Percentiles rank a stretch among this genome's conserved stretches.
Conservation (phyloP, 2,113 vertebrate species). For the Pomatostomus ruficeps region DNA sequence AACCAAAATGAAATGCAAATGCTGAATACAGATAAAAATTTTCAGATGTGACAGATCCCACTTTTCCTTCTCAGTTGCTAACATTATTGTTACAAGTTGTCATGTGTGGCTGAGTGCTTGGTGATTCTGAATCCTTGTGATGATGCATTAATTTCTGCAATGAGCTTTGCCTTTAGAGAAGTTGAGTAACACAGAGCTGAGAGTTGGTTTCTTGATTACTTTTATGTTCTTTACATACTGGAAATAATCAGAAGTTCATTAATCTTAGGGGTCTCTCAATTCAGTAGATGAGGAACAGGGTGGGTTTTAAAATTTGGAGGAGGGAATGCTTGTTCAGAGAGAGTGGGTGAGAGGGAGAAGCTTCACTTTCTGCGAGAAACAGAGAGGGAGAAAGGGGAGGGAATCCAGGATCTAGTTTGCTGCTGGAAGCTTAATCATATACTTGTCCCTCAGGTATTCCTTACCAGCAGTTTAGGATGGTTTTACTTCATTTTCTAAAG, state of each 20-base stretch:
- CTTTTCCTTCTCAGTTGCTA: neutral
- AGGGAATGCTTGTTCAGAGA: neutral
- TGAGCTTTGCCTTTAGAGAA: neutral
- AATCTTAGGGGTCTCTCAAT: neutral
- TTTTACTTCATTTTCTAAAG: neutral
- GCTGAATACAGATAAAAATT: neutral
- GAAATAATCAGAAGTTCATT: neutral
- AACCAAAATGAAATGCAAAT: neutral
- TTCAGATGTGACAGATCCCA: neutral
- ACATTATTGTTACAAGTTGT: neutral
- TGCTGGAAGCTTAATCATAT: neutral
- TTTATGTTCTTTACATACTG: neutral
- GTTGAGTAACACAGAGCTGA: neutral
- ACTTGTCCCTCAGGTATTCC: neutral
- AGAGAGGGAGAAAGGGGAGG: neutral
- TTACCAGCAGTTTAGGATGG: neutral
- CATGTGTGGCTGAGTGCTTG: neutral
- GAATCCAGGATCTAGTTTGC: neutral
- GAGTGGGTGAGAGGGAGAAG: neutral
- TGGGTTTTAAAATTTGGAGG: neutral
- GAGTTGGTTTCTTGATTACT: neutral
- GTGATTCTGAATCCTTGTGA: neutral
- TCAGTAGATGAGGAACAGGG: neutral
- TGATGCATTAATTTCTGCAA: neutral
- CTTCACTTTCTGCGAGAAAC: neutral